Conservation (phyloP, 1,140 invertebrate species). For the Drosophila ananassae region DNA sequence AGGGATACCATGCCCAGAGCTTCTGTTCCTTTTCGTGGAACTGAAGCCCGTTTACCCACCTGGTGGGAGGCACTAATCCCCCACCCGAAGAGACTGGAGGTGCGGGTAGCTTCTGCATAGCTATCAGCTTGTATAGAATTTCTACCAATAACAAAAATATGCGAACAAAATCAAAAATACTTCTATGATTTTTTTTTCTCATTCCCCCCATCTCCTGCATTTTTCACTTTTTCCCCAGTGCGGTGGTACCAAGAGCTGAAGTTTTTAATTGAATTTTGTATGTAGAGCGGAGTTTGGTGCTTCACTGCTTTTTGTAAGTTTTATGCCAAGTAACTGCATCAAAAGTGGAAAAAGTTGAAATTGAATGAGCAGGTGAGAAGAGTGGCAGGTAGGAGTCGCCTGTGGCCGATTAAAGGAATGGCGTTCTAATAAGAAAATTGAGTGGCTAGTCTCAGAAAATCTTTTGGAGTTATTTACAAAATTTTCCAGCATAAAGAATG, state of each 20-base stretch:
- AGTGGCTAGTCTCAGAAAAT: constrained; percentile 5
- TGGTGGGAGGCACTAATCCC: constrained; percentile 28
- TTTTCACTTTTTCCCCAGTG: constrained; percentile 5
- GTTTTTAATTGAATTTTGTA: constrained; percentile 66
- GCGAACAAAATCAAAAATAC: constrained; percentile 55
- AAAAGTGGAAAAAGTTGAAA: constrained; percentile 48
- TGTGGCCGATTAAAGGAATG: constrained; percentile 24
- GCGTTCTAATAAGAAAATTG: constrained; percentile 45
- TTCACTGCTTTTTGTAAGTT: constrained; percentile 42
- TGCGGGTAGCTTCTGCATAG: constrained; percentile 14
- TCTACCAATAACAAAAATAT: constrained; percentile 50
- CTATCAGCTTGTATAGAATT: constrained; percentile 37
- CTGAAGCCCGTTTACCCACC: constrained; percentile 3
- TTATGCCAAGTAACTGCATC: constrained; percentile 55
- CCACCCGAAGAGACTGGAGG: constrained; percentile 5
- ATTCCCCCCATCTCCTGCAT: background rate
- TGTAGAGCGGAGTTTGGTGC: constrained; percentile 34
- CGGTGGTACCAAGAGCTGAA: constrained; percentile 23
- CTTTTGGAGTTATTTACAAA: constrained; percentile 16
- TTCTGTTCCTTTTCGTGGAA: constrained; percentile 3
- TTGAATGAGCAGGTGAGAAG: constrained; percentile 17
- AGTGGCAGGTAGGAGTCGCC: background rate
- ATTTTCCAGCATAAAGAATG: background rate
- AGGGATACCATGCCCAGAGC: constrained; percentile 11
- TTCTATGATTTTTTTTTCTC: constrained; percentile 49